phyloP scores from a whole-genome alignment of 2,113 vertebrate genomes.

The Amphiprion ocellaris region DNA sequence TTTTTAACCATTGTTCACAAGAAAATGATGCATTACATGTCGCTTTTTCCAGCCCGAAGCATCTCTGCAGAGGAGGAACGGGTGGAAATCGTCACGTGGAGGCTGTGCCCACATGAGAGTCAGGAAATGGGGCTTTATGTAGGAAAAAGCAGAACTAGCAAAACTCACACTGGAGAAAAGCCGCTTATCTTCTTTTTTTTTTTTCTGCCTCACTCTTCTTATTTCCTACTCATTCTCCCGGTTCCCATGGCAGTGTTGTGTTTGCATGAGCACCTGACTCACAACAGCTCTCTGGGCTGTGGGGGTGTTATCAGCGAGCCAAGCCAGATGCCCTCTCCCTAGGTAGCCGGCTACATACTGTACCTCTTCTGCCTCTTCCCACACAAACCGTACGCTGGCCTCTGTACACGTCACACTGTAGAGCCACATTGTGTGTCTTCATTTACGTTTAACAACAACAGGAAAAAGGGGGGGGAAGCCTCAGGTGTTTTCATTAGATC shows the following conservation, averaged over 20 bases:
- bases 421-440: constrained; percentile 16
- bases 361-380: constrained; percentile 64
- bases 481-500: constrained; percentile 18
- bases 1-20: constrained; percentile 11
- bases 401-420: constrained; percentile 26
- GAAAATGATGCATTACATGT: constrained; percentile 15
- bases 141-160: constrained; percentile 42
- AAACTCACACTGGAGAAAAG: constrained; percentile 57
- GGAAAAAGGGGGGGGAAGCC: background rate
- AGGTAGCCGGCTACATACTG: constrained; percentile 66
- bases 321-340: constrained; percentile 80
- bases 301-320: constrained; percentile 72
- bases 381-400: constrained; percentile 63
- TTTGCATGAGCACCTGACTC: constrained; percentile 76
- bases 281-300: constrained; percentile 65
- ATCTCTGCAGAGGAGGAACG: background rate
- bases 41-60: constrained; percentile 4
- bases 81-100: constrained; percentile 40
- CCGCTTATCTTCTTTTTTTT: constrained; percentile 49
- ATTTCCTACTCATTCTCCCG: constrained; percentile 46
- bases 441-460: constrained; percentile 20
- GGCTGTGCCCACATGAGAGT: constrained; percentile 9
- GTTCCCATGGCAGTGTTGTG: constrained; percentile 61
- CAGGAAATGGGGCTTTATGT: constrained; percentile 38
- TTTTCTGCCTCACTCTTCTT: constrained; percentile 29